phyloP scores from a whole-genome alignment of 2,797 vertebrate genomes.

The Sebastes hubbsi region DNA sequence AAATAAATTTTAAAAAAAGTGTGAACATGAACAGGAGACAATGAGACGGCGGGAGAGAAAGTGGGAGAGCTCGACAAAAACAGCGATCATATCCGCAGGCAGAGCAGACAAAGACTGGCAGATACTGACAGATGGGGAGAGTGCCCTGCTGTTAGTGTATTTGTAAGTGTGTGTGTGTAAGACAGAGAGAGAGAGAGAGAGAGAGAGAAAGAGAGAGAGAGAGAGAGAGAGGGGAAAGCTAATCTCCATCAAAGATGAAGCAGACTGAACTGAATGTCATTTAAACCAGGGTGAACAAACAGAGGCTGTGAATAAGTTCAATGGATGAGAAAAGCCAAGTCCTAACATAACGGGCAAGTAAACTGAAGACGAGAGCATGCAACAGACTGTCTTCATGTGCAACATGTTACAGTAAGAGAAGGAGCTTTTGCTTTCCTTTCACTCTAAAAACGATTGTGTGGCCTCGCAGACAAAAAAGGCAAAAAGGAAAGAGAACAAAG shows the following conservation, averaged over 20 bases:
- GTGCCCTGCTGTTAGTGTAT: constrained; percentile 25
- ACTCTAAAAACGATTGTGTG: not conserved
- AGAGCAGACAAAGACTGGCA: constrained; percentile 43
- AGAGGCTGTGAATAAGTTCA: constrained; percentile 11
- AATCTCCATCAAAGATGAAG: constrained; percentile 57
- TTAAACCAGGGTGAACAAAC: constrained; percentile 40
- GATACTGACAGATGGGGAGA: constrained; percentile 51
- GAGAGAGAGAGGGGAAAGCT: not conserved
- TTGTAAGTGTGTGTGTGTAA: not conserved
- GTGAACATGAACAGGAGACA: constrained; percentile 28
- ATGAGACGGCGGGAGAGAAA: not conserved
- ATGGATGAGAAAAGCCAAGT: not conserved
- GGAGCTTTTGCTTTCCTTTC: not conserved
- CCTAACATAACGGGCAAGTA: not conserved
- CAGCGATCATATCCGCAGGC: constrained; percentile 40
- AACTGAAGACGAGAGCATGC: not conserved
- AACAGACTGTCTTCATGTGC: not conserved
- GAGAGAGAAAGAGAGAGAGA: too few species aligned
- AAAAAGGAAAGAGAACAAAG: constrained; percentile 35
- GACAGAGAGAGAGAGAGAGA: too few species aligned
- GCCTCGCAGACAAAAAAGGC: not conserved
- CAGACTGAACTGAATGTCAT: constrained; percentile 48
- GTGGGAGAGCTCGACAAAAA: constrained; percentile 37
- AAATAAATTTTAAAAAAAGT: not conserved
- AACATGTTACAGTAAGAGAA: not conserved